phyloP scores from a whole-genome alignment of 2,113 vertebrate genomes.

The Salvelinus sp. region DNA sequence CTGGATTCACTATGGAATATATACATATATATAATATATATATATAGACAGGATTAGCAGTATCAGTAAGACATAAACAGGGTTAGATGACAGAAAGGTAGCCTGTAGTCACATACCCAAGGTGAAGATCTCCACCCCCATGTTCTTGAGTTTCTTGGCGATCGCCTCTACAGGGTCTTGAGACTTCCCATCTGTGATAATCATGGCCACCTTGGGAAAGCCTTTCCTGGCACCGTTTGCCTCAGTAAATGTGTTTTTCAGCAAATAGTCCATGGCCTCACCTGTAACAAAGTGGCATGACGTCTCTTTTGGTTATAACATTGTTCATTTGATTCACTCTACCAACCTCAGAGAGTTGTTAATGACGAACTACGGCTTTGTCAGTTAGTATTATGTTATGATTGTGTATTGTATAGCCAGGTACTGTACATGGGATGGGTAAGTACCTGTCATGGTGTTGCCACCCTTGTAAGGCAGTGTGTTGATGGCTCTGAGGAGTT shows the following conservation, averaged over 20 bases:
- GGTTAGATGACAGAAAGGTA: background rate
- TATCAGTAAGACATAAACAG: background rate
- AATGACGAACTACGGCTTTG: too few species aligned
- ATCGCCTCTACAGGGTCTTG: conserved; percentile 84
- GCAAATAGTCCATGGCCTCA: conserved; percentile 82
- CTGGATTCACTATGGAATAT: conserved; percentile 19
- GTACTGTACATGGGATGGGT: background rate
- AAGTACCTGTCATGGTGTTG: conserved; percentile 85
- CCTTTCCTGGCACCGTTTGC: conserved; percentile 82
- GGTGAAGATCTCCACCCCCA: conserved; percentile 93
- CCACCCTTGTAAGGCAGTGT: conserved; percentile 88
- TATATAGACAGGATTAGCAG: too few species aligned
- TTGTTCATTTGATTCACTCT: too few species aligned
- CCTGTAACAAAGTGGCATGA: conserved; percentile 71
- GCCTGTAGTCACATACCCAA: conserved; percentile 78
- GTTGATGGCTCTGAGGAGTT: conserved; percentile 85
- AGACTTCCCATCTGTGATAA: conserved; percentile 90
- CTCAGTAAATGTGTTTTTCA: conserved; percentile 83
- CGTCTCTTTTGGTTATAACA: background rate
- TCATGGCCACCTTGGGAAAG: conserved; percentile 90
- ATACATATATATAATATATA: too few species aligned
- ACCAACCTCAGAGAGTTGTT: too few species aligned
- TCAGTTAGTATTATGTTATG: too few species aligned
- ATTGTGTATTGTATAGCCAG: too few species aligned
- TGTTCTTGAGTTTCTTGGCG: conserved; percentile 80